Percentiles rank a stretch among this genome's conserved stretches.
These are phyloP conservation scores for Mythimna lalbum DNA, from an alignment of 2,888 invertebrate species.

Conservation along the genomic window DNA sequence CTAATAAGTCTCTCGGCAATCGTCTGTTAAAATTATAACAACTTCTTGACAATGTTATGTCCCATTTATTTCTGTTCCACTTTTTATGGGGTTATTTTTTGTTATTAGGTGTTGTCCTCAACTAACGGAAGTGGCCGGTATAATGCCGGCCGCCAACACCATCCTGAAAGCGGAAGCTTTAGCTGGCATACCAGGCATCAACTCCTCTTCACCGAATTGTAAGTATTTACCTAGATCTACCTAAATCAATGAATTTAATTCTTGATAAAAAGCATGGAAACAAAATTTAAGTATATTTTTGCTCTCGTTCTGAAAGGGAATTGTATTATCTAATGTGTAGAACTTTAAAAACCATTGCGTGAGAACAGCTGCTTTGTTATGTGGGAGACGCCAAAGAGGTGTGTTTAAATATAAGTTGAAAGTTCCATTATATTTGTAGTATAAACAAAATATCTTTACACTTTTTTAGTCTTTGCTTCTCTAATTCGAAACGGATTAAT, in stretches of 20 bases:
- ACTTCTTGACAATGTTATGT: not conserved
- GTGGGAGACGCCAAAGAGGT: slow-evolving; percentile 38
- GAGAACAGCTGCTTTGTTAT: slow-evolving; percentile 38
- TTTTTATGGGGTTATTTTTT: not conserved
- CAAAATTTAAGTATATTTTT: slow-evolving; percentile 1
- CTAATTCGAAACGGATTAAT: not conserved
- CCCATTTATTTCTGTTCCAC: not conserved
- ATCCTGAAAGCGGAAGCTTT: slow-evolving; percentile 83
- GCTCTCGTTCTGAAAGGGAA: not conserved
- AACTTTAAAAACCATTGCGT: slow-evolving; percentile 24
- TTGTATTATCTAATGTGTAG: slow-evolving; percentile 27
- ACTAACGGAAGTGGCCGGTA: slow-evolving; percentile 86
- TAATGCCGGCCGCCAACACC: slow-evolving; percentile 82
- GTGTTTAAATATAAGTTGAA: slow-evolving; percentile 23
- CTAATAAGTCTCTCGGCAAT: too few species aligned
- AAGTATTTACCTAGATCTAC: slow-evolving; percentile 78
- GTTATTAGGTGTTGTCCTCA: slow-evolving; percentile 86
- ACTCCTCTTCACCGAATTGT: slow-evolving; percentile 86
- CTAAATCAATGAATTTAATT: slow-evolving; percentile 19
- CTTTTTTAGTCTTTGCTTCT: not conserved
- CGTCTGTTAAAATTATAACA: too few species aligned
- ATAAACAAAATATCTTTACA: not conserved
- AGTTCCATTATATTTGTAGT: not conserved
- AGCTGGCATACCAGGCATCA: slow-evolving; percentile 84
- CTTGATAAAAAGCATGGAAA: not conserved